Base-by-base conservation (phyloP, 2,113 vertebrate genomes). In the Salminus brasiliensis region DNA sequence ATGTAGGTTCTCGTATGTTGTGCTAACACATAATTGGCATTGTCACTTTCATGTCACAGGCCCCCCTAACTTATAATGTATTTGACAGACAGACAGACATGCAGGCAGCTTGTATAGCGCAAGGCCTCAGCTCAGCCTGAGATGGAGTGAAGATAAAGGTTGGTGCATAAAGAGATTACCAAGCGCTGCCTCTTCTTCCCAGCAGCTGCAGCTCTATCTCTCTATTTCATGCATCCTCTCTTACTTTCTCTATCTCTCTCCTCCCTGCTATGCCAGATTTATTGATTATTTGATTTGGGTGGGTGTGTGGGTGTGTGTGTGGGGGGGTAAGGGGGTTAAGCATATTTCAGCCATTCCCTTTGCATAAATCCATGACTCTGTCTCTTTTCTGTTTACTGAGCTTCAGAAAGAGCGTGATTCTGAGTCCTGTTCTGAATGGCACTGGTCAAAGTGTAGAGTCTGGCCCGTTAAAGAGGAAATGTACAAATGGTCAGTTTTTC, bases 271-370 rank as follows among this genome's bases (percentile, higher is more conserved):
- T 36, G 43, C 12, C 21, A 25, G 68, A 49, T 55, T 39, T 55
- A 73, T 65, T 73, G 76, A 82, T 80, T 80, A 69, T 82, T 62
- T 60, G 34, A 69, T 74, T 55, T 13, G 29, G 49, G 32, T n/a
- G n/a, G n/a, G n/a, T n/a, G n/a, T n/a, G n/a, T n/a, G n/a, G n/a
- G n/a, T n/a, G n/a, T n/a, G n/a, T n/a, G n/a, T n/a, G n/a, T n/a
- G n/a, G n/a, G n/a, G n/a, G n/a, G n/a, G n/a, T n/a, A n/a, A n/a
- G 10, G 41, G 45, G 4, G 59, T 52, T 78, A 47, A 63, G n/a
- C 27, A 68, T 67, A 66, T 76, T 63, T 53, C 53, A 63, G 52
- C 27, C 43, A 34, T 74, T 60, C 53, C 47, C 62, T 67, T 11
- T 45, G 57, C 13, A 67, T 76, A 67, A 76, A 60, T 43, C 21